These are phyloP conservation scores for Capreolus pygargus DNA, from an alignment of 2,113 vertebrate genomes.

Conservation along the genomic window DNA sequence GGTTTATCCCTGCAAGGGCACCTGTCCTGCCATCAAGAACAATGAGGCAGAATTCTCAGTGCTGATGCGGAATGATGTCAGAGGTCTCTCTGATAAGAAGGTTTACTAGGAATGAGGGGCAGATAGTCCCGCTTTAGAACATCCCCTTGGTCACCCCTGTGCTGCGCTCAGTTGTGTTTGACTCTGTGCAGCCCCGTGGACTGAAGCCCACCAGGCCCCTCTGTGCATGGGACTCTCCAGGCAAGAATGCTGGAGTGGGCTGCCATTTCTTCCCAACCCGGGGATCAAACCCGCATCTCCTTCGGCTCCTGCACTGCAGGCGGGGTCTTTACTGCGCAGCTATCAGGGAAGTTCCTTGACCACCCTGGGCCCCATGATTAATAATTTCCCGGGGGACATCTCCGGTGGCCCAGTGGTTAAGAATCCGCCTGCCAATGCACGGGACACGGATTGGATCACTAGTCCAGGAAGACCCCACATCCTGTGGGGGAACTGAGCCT, in stretches of 20 bases:
- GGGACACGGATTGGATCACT: neutral
- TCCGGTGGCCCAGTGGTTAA: neutral
- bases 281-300: neutral
- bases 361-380: fast-evolving
- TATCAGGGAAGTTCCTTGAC: neutral
- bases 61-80: neutral
- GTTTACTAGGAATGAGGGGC: neutral
- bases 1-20: too few relatives aligned
- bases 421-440: neutral
- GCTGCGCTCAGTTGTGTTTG: neutral
- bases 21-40: too few relatives aligned
- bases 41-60: neutral
- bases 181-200: neutral
- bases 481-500: neutral
- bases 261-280: neutral
- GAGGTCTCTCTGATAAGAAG: too few relatives aligned
- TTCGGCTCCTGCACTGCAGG: neutral
- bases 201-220: neutral
- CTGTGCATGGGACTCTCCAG: neutral
- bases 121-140: neutral
- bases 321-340: neutral
- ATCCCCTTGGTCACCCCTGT: neutral
- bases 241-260: neutral
- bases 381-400: neutral
- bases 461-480: neutral